Evolutionary conservation across 2,797 vertebrate genomes (phyloP).

Genomic region (Melanotaenia maccullochi): DNA sequence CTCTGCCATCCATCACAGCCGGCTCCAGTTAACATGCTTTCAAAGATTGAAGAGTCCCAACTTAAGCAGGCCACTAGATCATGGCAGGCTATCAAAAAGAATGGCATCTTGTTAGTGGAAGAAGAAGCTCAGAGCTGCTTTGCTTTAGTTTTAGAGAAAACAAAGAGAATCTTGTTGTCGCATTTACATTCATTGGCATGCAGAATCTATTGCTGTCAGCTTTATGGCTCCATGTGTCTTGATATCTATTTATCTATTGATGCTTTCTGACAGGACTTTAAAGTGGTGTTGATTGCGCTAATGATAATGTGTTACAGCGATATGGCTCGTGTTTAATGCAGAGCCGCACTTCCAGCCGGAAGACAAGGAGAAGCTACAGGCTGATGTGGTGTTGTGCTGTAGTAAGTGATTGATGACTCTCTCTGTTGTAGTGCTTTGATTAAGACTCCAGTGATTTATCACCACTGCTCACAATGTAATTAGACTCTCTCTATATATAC

Average conservation of each 20-base stretch:
- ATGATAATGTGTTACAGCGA: conserved; percentile 73
- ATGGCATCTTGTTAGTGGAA: conserved; percentile 14
- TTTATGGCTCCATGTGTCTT: conserved; percentile 52
- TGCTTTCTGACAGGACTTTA: conserved; percentile 64
- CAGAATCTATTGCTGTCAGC: conserved; percentile 43
- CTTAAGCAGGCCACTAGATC: conserved; percentile 52
- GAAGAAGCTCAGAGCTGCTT: conserved; percentile 20
- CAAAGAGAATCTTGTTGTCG: neutral
- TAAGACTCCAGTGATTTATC: conserved; percentile 84
- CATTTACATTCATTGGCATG: conserved; percentile 9
- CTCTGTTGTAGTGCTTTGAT: conserved; percentile 80
- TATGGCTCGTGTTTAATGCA: conserved; percentile 50
- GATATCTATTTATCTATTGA: conserved; percentile 57
- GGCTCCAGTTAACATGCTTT: conserved; percentile 37
- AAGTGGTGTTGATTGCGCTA: conserved; percentile 73
- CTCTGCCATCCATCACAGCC: conserved; percentile 76
- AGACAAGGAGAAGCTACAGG: conserved; percentile 56
- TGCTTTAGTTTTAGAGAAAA: conserved; percentile 5
- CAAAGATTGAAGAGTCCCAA: conserved; percentile 47
- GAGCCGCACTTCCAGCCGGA: conserved; percentile 48
- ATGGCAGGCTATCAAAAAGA: conserved; percentile 33
- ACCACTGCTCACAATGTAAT: conserved; percentile 78
- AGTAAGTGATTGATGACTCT: conserved; percentile 83
- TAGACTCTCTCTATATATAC: conserved; percentile 75
- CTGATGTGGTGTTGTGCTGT: conserved; percentile 67